Evolutionary conservation across 2,888 invertebrate species (phyloP).

Genomic region (Diadegma fenestrale): DNA sequence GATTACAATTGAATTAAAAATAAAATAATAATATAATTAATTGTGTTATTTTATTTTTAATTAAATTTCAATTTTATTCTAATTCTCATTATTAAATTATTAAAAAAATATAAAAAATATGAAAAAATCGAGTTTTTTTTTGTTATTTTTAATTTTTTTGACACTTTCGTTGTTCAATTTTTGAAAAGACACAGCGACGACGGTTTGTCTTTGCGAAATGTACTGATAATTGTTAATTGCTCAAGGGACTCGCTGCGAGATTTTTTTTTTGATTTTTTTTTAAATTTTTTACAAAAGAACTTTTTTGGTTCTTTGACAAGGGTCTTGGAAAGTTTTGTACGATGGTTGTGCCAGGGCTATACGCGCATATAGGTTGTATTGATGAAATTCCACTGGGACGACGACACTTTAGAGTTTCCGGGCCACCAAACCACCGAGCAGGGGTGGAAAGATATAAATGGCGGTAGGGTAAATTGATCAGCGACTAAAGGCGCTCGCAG

Average conservation of each 20-base stretch:
- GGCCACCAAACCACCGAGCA: constrained; percentile 21
- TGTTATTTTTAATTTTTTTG: too few species aligned
- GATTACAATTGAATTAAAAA: too few species aligned
- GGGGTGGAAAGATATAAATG: constrained; percentile 34
- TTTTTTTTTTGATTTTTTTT: neutral
- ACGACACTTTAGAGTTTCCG: constrained; percentile 45
- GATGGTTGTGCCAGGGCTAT: constrained; percentile 5
- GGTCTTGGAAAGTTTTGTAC: constrained; percentile 30
- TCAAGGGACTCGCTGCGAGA: neutral
- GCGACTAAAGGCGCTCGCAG: neutral
- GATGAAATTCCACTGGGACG: constrained; percentile 33
- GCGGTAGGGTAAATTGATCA: constrained; percentile 39
- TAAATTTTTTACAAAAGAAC: constrained; percentile 4
- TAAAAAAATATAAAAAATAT: too few species aligned
- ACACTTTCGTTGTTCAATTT: too few species aligned
- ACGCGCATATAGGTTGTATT: constrained; percentile 25
- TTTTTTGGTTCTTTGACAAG: constrained; percentile 39
- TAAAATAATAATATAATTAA: too few species aligned
- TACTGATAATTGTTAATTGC: neutral
- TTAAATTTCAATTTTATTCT: too few species aligned
- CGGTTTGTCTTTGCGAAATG: neutral
- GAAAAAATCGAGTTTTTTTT: too few species aligned
- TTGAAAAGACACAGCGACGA: neutral
- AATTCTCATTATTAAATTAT: too few species aligned
- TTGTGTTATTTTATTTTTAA: too few species aligned